Percentiles rank a stretch among this genome's conserved stretches.
phyloP scores from a whole-genome alignment of 2,113 vertebrate species.

The Noturus placidus region DNA sequence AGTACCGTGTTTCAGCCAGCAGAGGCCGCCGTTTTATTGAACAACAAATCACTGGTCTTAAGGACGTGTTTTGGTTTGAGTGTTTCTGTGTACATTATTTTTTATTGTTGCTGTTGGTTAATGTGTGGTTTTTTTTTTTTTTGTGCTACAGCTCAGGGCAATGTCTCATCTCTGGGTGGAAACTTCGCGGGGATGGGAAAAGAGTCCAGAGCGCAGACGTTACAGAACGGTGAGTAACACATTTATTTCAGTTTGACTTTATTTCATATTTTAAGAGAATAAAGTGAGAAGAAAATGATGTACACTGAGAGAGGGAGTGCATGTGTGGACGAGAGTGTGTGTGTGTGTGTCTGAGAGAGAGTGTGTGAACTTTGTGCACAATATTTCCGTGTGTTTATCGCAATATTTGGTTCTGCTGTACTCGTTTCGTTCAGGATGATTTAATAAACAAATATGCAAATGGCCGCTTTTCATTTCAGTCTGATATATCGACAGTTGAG shows the following conservation, averaged over 20 bases:
- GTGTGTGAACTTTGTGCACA: too few relatives aligned
- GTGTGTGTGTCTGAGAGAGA: too few relatives aligned
- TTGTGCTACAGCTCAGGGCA: constrained; percentile 72
- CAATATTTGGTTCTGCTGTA: too few relatives aligned
- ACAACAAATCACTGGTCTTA: too few relatives aligned
- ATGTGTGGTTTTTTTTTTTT: neutral
- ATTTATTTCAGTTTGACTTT: neutral
- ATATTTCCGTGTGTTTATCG: too few relatives aligned
- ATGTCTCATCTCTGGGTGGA: constrained; percentile 79
- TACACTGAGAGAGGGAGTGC: neutral
- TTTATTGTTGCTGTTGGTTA: neutral
- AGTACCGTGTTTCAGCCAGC: neutral
- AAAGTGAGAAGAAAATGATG: neutral
- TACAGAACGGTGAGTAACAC: constrained; percentile 83
- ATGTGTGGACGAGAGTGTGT: too few relatives aligned
- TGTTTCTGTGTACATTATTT: neutral
- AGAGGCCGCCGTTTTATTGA: neutral
- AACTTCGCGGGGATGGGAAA: constrained; percentile 81
- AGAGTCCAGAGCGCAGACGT: constrained; percentile 88
- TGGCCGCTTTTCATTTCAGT: neutral
- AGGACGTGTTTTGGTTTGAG: neutral
- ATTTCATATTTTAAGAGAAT: neutral
- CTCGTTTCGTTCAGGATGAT: too few relatives aligned
- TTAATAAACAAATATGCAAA: neutral
- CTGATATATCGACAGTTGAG: neutral